These are phyloP conservation scores for Colletes gigas DNA, from an alignment of 1,140 invertebrate species.

Conservation along the genomic window DNA sequence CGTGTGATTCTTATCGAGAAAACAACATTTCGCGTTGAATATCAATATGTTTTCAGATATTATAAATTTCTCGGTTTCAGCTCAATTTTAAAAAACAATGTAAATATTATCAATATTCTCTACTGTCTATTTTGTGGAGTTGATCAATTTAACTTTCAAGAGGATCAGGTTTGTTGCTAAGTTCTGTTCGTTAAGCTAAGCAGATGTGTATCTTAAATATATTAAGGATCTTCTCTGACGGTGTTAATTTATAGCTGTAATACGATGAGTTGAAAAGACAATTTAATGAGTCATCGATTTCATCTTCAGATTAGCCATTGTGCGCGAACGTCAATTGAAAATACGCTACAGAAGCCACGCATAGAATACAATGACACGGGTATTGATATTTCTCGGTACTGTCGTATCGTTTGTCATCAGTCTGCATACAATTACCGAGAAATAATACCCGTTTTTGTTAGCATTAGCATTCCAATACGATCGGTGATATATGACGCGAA, in stretches of 20 bases:
- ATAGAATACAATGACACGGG: conserved; percentile 19
- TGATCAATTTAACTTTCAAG: neutral
- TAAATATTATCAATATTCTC: too few species aligned
- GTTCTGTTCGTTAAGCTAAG: neutral
- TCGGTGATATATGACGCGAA: conserved; percentile 28
- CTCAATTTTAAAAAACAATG: too few species aligned
- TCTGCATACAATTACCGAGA: conserved; percentile 11
- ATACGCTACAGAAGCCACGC: conserved; percentile 23
- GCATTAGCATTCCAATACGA: conserved; percentile 13
- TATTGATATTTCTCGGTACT: conserved; percentile 17
- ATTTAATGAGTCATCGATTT: conserved; percentile 40
- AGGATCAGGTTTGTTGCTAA: too few species aligned
- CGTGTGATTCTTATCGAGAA: too few species aligned
- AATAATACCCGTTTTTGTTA: conserved; percentile 51
- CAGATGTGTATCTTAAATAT: neutral
- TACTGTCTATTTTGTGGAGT: neutral
- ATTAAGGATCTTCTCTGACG: neutral
- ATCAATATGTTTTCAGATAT: too few species aligned
- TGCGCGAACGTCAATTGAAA: conserved; percentile 3
- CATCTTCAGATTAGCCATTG: conserved; percentile 18
- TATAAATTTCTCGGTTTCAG: too few species aligned
- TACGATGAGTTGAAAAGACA: conserved; percentile 12
- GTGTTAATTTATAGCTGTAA: conserved; percentile 15
- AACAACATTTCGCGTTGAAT: too few species aligned
- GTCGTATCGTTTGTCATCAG: neutral